Evolutionary conservation across 2,113 vertebrate genomes (phyloP).

Genomic region (Camelus dromedarius): DNA sequence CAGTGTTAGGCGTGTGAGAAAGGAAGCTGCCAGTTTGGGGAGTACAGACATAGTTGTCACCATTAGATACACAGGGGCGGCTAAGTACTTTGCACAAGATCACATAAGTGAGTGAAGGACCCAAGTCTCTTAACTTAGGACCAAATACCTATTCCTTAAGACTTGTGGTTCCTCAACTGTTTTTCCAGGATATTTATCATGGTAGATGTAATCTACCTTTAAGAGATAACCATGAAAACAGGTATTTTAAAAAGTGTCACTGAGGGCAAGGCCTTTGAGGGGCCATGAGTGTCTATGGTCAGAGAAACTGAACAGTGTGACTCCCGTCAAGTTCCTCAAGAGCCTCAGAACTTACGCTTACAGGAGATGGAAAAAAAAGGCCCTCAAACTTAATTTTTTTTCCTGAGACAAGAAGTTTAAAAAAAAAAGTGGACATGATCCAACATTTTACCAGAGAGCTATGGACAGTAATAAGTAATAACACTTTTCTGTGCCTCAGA

Average conservation of each 20-base stretch:
- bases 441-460: neutral
- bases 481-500: neutral
- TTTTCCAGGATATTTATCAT: neutral
- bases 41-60: neutral
- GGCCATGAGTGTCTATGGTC: neutral
- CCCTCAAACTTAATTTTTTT: neutral
- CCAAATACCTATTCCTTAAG: neutral
- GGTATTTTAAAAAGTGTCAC: neutral
- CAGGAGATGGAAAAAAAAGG: neutral
- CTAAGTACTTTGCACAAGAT: neutral
- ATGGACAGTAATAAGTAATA: too few relatives aligned
- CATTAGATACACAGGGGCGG: neutral
- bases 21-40: neutral
- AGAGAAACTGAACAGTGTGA: neutral
- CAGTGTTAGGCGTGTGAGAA: neutral
- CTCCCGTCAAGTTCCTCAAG: neutral
- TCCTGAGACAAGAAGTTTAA: neutral
- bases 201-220: neutral
- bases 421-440: neutral
- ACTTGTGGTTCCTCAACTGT: neutral
- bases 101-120: neutral
- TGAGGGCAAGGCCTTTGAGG: neutral
- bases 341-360: neutral
- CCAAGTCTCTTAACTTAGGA: neutral
- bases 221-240: neutral